Evolutionary conservation across 2,113 vertebrate species (phyloP), one percentile per base, ranked within the genome.

Genomic region (Cranoglanis bouderius): DNA sequence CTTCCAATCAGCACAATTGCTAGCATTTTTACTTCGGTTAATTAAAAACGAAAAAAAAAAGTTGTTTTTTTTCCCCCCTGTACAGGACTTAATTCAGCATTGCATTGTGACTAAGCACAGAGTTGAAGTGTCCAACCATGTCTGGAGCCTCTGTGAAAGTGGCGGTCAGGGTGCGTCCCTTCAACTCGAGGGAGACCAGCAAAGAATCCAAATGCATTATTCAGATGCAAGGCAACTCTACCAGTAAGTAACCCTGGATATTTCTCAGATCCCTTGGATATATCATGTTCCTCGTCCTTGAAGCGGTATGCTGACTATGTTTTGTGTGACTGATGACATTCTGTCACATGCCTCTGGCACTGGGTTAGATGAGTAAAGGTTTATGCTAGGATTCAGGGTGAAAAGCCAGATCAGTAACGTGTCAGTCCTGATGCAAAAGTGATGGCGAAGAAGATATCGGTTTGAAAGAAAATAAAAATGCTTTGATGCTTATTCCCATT

Each of bases 141-240:
- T 99, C 98, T 26, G 98, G 98, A 89, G 98, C 98, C 38, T 99
- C 98, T 0, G 98, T 99, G 91, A 99, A 99, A 95, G 98, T 99
- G 88, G 98, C 98, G 55, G 98, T 99, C 57, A 96, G 98, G 46
- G 98, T 99, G 55, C 95, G 98, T 82, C 98, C 98, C 90, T 99
- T 99, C 95, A 99, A 99, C 88, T 96, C 98, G 82, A 96, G 98
- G 89, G 98, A 99, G 93, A 97, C 92, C 88, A 93, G 97, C 97
- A 99, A 98, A 92, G 98, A 99, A 0, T 99, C 98, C 85, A 99
- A 99, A 95, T 99, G 98, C 94, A 99, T 99, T 92, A 99, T 99
- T 92, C 98, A 99, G 95, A 99, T 99, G 98, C 98, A 99, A 94
- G 98, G 98, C 95, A 99, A 97, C 93, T 97, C 97, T 10, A 99